These are phyloP conservation scores for Pluvianellus socialis DNA, from an alignment of 2,113 vertebrate species.

Conservation along the genomic window DNA sequence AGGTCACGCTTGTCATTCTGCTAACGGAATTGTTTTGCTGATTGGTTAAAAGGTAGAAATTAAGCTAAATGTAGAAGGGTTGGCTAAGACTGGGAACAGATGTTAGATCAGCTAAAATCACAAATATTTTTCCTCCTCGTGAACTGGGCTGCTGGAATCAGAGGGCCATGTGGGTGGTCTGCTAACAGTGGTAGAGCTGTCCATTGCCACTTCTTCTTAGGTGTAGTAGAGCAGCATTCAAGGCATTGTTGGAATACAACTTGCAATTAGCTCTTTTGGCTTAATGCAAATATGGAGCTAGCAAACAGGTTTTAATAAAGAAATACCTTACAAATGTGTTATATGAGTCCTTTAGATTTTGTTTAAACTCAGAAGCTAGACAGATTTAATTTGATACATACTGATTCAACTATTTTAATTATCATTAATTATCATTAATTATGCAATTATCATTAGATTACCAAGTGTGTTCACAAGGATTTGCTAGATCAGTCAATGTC, in stretches of 20 bases:
- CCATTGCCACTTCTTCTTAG: background rate
- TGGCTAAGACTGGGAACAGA: background rate
- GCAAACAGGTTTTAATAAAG: background rate
- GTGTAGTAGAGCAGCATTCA: background rate
- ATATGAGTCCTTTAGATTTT: background rate
- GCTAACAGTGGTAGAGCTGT: background rate
- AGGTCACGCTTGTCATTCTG: background rate
- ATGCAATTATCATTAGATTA: background rate
- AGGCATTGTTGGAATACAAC: background rate
- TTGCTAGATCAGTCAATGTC: background rate
- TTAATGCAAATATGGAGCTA: background rate
- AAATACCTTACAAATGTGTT: background rate
- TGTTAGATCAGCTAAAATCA: background rate
- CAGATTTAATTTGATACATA: background rate
- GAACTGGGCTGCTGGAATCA: background rate
- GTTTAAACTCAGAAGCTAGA: background rate
- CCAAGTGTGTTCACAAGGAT: background rate
- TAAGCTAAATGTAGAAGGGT: background rate
- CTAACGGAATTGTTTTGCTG: background rate
- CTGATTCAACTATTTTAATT: background rate
- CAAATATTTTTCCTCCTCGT: background rate
- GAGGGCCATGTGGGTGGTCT: background rate
- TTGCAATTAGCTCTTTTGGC: background rate
- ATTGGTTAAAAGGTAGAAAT: background rate
- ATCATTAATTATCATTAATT: no score